phyloP scores from a whole-genome alignment of 2,888 invertebrate species.

The Drosophila heteroneura region DNA sequence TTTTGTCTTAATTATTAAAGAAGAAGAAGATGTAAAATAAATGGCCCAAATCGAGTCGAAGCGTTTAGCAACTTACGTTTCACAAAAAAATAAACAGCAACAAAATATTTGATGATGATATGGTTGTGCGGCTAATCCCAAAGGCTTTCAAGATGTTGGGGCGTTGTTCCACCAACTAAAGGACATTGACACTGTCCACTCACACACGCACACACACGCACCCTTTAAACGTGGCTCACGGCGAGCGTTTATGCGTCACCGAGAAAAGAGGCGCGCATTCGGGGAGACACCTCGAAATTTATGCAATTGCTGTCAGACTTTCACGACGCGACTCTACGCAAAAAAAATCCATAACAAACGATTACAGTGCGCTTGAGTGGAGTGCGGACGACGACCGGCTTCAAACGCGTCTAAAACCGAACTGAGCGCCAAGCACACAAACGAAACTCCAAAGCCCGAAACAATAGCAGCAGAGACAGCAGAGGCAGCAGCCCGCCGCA shows the following conservation, averaged over 20 bases:
- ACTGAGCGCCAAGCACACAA: conserved; percentile 55
- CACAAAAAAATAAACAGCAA: conserved; percentile 8
- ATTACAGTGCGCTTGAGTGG: conserved; percentile 7
- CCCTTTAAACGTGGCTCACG: conserved; percentile 43
- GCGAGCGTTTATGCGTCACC: conserved; percentile 67
- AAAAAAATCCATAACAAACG: conserved; percentile 47
- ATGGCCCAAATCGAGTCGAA: conserved; percentile 72
- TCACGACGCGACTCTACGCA: conserved; percentile 35
- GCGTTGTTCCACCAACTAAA: conserved; percentile 54
- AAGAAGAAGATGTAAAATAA: conserved; percentile 73
- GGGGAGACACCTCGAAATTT: conserved; percentile 49
- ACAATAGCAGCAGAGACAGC: conserved; percentile 1
- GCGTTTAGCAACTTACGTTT: conserved; percentile 65
- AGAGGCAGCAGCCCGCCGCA: conserved; percentile 7
- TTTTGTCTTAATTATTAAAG: conserved; percentile 76
- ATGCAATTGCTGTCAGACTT: conserved; percentile 61
- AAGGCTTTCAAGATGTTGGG: conserved; percentile 13
- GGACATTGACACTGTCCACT: conserved; percentile 70
- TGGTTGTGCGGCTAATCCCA: conserved; percentile 47
- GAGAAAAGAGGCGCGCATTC: conserved; percentile 47
- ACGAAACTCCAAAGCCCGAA: conserved; percentile 46
- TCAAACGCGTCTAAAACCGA: conserved; percentile 64
- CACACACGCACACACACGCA: conserved; percentile 13
- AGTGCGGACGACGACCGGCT: conserved; percentile 63
- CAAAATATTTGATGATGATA: conserved; percentile 3